Evolutionary conservation across 1,140 invertebrate species (phyloP).

Genomic region (Zeugodacus cucurbitae): DNA sequence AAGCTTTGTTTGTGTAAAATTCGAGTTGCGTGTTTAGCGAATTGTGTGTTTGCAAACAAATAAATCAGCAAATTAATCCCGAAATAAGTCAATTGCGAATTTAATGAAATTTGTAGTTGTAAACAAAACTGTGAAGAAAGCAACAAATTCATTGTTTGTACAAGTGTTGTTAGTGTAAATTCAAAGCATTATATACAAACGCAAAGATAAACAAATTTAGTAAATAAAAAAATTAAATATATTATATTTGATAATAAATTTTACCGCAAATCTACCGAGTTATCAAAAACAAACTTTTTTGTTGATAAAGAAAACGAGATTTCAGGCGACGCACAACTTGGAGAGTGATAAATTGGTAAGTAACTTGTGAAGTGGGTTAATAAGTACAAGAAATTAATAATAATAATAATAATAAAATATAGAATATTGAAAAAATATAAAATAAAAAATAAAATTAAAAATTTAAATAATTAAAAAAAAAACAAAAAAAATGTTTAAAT

Average conservation of each 20-base stretch:
- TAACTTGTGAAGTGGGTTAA: not conserved
- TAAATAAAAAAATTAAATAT: not conserved
- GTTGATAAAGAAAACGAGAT: not conserved
- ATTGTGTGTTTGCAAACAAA: not conserved
- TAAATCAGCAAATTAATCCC: not conserved
- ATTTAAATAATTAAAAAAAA: not conserved
- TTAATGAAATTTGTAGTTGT: not conserved
- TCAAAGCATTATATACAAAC: too few relatives aligned
- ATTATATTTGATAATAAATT: not conserved
- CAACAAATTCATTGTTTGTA: not conserved
- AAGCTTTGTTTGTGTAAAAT: not conserved
- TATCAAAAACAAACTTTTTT: not conserved
- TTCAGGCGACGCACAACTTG: not conserved
- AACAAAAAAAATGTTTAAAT: not conserved
- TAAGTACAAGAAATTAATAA: not conserved
- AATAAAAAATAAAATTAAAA: not conserved
- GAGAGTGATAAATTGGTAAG: not conserved
- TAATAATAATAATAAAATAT: not conserved
- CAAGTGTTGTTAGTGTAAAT: too few relatives aligned
- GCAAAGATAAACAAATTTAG: not conserved
- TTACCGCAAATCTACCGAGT: not conserved
- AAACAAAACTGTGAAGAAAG: not conserved
- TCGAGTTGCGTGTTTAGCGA: not conserved
- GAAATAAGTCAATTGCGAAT: not conserved
- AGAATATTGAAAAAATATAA: not conserved